Conservation (phyloP, 2,888 invertebrate genomes). For the Ichneumon xanthorius region DNA sequence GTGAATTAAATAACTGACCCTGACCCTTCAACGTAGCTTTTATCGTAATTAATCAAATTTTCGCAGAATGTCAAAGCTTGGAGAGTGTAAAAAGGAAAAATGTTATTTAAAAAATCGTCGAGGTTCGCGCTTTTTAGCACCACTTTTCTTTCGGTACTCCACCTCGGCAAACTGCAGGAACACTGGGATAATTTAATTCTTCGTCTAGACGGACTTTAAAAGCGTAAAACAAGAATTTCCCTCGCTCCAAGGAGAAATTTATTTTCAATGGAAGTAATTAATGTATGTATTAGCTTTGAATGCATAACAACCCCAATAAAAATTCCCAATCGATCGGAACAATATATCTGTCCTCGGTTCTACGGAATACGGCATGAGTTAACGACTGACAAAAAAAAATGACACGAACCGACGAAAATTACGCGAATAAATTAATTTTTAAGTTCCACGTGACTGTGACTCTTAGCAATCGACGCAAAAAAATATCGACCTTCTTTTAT, state of each 20-base stretch:
- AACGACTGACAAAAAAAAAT: background rate
- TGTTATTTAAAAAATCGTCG: background rate
- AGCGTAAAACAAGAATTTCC: background rate
- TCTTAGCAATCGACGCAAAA: no score
- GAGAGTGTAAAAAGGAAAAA: background rate
- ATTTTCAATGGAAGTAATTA: background rate
- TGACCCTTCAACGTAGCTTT: background rate
- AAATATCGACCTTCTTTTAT: no score
- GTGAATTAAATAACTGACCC: background rate
- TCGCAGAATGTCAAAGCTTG: background rate
- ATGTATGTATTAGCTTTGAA: no score
- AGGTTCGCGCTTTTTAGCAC: background rate
- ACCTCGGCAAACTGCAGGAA: background rate
- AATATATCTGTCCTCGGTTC: no score
- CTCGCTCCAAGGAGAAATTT: background rate
- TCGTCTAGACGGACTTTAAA: no score
- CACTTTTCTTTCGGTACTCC: background rate
- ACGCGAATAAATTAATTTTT: background rate
- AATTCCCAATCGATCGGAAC: no score
- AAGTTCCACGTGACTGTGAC: background rate
- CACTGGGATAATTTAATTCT: no score
- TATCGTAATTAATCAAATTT: constrained; percentile 1
- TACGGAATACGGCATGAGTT: no score
- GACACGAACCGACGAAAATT: background rate
- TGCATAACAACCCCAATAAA: no score